These are phyloP conservation scores for Eulemur rufifrons DNA, from an alignment of 2,113 vertebrate genomes.

Conservation along the genomic window DNA sequence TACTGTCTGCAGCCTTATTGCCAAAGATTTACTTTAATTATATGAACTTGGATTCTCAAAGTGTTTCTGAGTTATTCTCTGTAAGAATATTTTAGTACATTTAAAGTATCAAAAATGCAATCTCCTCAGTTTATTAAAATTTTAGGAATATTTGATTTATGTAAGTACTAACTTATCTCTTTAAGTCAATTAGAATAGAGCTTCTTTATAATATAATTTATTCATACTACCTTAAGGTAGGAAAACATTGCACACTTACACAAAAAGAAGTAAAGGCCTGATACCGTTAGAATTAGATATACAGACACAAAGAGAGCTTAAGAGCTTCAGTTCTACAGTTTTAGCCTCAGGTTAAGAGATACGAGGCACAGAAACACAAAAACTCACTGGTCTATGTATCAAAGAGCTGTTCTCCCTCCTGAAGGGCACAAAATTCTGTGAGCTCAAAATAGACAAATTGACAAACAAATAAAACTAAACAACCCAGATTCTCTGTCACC, in stretches of 20 bases:
- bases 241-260: background rate
- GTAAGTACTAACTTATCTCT: background rate
- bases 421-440: background rate
- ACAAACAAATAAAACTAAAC: background rate
- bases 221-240: background rate
- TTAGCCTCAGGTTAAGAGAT: background rate
- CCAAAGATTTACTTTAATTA: slow-evolving; percentile 42
- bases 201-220: background rate
- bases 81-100: slow-evolving; percentile 22
- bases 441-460: background rate
- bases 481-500: background rate
- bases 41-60: slow-evolving; percentile 25
- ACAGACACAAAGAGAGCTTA: background rate
- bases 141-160: slow-evolving; percentile 4
- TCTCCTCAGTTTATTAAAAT: slow-evolving; percentile 35
- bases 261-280: background rate
- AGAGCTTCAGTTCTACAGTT: background rate
- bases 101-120: slow-evolving; percentile 9
- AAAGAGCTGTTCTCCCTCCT: background rate
- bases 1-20: background rate
- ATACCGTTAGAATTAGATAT: background rate
- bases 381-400: background rate
- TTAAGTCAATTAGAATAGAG: background rate
- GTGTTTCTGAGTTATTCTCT: slow-evolving; percentile 7
- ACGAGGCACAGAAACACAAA: background rate